Evolutionary conservation across 2,113 vertebrate genomes (phyloP).

Genomic region (Aspiorhynchus laticeps): DNA sequence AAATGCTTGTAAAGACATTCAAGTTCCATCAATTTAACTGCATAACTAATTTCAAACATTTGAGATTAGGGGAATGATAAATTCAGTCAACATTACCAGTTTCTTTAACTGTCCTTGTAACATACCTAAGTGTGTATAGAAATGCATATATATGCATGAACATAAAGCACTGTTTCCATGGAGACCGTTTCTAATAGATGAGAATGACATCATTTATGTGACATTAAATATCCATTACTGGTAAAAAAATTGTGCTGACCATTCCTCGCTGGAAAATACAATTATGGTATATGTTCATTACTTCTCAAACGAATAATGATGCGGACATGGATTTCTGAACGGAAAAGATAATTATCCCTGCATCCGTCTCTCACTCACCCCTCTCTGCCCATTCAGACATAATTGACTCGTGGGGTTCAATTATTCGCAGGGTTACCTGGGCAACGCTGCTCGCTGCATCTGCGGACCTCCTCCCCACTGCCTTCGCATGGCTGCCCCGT

Average conservation of each 20-base stretch:
- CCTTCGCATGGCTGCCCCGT: conserved; percentile 95
- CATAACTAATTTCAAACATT: neutral
- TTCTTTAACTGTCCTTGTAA: neutral
- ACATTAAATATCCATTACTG: conserved; percentile 55
- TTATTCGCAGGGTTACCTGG: conserved; percentile 82
- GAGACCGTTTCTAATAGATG: conserved; percentile 46
- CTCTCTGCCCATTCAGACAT: conserved; percentile 37
- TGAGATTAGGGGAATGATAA: neutral
- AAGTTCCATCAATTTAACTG: neutral
- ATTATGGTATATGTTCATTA: neutral
- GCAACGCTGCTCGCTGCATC: conserved; percentile 95
- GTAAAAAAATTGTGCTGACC: neutral
- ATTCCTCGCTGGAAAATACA: neutral
- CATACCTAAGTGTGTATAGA: neutral
- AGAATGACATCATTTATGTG: conserved; percentile 36
- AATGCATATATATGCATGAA: neutral
- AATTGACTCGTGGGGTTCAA: conserved; percentile 50
- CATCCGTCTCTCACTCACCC: conserved; percentile 50
- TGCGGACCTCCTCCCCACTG: conserved; percentile 87
- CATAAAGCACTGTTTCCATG: conserved; percentile 16
- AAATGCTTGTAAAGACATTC: neutral
- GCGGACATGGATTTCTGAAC: conserved; percentile 45
- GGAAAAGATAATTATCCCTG: conserved; percentile 47
- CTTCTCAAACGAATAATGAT: conserved; percentile 51
- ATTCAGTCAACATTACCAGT: neutral